A percentile compares a stretch with the other conserved stretches of the same genome.
Conservation (phyloP, 1,140 invertebrate genomes). For the Lysiphlebus fabarum region DNA sequence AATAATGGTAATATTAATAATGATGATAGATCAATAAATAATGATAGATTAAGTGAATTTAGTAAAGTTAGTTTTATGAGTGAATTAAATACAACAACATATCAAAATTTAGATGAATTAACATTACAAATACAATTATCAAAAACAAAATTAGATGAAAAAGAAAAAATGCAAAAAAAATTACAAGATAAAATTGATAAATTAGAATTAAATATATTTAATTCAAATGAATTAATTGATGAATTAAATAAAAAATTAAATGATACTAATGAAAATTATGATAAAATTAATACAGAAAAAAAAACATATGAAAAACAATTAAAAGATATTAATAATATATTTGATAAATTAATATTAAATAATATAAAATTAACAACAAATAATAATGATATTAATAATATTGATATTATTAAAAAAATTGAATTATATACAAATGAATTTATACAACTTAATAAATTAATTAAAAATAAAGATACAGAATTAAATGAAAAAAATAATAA, state of each 20-base stretch:
- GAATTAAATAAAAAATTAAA: slow-evolving; percentile 32
- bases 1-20: slow-evolving; percentile 27
- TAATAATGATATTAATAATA: not conserved
- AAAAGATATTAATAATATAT: slow-evolving; percentile 48
- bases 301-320: slow-evolving; percentile 47
- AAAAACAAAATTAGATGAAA: slow-evolving; percentile 42
- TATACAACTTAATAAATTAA: slow-evolving; percentile 24
- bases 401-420: slow-evolving; percentile 18
- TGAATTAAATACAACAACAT: slow-evolving; percentile 45
- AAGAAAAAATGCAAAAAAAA: slow-evolving; percentile 39
- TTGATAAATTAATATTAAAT: slow-evolving; percentile 38
- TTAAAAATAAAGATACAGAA: slow-evolving; percentile 47
- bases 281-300: slow-evolving; percentile 40
- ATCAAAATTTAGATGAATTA: slow-evolving; percentile 45
- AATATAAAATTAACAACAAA: slow-evolving; percentile 9
- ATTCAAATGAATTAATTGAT: slow-evolving; percentile 37
- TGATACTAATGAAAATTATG: slow-evolving; percentile 33
- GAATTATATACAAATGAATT: slow-evolving; percentile 35
- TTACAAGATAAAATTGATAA: slow-evolving; percentile 35
- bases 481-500: slow-evolving; percentile 58
- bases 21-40: slow-evolving; percentile 37
- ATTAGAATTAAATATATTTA: slow-evolving; percentile 38
- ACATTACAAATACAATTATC: slow-evolving; percentile 40
- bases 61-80: slow-evolving; percentile 39
- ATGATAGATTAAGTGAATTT: slow-evolving; percentile 39